Percentiles rank a stretch among this genome's conserved stretches.
Conservation (phyloP, 2,888 invertebrate species). For the Microctonus brassicae region DNA sequence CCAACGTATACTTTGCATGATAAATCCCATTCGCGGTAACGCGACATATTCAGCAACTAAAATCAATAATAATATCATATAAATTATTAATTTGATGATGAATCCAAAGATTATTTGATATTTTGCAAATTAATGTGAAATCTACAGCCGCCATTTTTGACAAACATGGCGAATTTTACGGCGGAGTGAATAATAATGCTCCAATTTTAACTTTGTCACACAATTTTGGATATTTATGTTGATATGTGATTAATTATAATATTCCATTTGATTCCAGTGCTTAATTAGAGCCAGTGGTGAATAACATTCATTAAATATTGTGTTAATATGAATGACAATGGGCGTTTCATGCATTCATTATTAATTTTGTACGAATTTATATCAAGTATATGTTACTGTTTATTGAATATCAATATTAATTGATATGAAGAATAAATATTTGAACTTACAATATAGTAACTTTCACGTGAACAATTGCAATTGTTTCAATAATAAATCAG, state of each 20-base stretch:
- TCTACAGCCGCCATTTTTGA: constrained; percentile 10
- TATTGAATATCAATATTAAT: not conserved
- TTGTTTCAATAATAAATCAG: not conserved
- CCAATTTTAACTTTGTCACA: too few relatives aligned
- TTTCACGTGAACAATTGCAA: not conserved
- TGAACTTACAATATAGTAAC: not conserved
- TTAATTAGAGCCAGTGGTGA: not conserved
- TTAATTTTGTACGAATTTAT: not conserved
- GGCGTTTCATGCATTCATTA: not conserved
- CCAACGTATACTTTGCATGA: constrained; percentile 95
- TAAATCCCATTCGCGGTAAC: constrained; percentile 85
- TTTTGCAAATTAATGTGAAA: not conserved
- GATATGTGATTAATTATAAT: too few relatives aligned
- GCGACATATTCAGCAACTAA: constrained; percentile 74
- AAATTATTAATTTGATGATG: too few relatives aligned
- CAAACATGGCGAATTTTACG: too few relatives aligned
- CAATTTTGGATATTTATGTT: too few relatives aligned
- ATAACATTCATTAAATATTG: not conserved
- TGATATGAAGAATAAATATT: not conserved
- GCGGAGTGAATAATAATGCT: too few relatives aligned
- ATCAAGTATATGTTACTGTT: not conserved
- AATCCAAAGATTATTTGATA: not conserved
- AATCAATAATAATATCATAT: constrained; percentile 1
- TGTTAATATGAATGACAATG: not conserved
- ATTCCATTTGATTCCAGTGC: not conserved